Evolutionary conservation across 2,113 vertebrate species (phyloP).

Genomic region (Heterochromis multidens): DNA sequence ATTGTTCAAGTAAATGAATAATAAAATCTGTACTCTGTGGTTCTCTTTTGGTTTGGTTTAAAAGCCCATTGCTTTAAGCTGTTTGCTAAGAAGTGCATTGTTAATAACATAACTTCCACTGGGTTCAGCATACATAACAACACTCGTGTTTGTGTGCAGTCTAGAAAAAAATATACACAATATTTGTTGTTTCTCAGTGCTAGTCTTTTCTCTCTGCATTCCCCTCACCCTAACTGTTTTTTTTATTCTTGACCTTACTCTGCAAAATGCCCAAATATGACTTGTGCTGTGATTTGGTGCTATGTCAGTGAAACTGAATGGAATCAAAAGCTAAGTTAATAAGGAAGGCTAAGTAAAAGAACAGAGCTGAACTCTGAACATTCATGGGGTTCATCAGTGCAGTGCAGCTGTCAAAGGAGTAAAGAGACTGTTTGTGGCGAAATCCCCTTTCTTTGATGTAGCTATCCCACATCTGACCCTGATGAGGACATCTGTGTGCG

Average conservation of each 20-base stretch:
- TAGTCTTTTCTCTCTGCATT: not conserved
- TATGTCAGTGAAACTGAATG: not conserved
- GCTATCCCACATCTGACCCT: not conserved
- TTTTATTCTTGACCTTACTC: not conserved
- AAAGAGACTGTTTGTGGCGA: not conserved
- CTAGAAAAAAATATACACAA: not conserved
- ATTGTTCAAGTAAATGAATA: not conserved
- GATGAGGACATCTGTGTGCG: not conserved
- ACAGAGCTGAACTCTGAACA: not conserved
- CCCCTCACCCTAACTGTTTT: not conserved
- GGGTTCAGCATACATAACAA: not conserved
- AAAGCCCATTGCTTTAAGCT: not conserved
- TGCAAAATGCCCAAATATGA: not conserved
- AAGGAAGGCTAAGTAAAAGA: not conserved
- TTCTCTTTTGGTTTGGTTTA: not conserved
- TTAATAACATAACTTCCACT: not conserved
- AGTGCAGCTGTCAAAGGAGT: not conserved
- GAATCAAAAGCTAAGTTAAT: not conserved
- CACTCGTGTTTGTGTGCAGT: not conserved
- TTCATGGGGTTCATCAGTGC: not conserved
- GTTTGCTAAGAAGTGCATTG: not conserved
- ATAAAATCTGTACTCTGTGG: not conserved
- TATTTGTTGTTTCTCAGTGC: not conserved
- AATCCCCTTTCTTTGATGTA: not conserved
- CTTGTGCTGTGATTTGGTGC: not conserved